Evolutionary conservation across 2,888 invertebrate genomes (phyloP), one percentile per base, ranked within the genome.

Genomic region (Drosophila sordidula): DNA sequence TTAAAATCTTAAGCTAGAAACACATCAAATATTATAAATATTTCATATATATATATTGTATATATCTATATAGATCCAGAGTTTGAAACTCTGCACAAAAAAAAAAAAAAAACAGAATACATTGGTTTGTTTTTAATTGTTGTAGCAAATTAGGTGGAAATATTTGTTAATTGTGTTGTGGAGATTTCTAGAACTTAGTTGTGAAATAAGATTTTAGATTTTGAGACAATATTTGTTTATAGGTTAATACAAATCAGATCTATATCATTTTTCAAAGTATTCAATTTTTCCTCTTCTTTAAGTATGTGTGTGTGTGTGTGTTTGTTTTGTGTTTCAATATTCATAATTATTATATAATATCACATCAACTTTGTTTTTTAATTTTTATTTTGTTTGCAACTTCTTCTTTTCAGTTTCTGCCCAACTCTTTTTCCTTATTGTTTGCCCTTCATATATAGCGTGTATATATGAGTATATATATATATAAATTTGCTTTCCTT

Each of bases 351-450:
- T 87, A 89, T 89, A 84, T 90, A 91, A 90, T 90, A 90, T 90
- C 90, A 90, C 90, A 91, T 90, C 91, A 90, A 90, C 91, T 90
- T 90, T 90, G 91, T 91, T 91, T 91, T 88, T 82, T 81, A 70
- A 29, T 61, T 62, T 66, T 76, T 64, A 61, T 61, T 34, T 67
- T 52, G 45, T 50, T 68, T 51, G 69, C 59, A 61, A 51, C 29
- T 62, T 54, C 44, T 47, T 39, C 18, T 50, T 42, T 25, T 46
- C 51, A 44, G 44, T 47, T 36, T 50, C 49, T 52, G 29, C 49
- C 38, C 44, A 44, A 47, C 59, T 59, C 61, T 70, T 68, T 63
- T 54, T 58, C 12, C 58, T 72, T 68, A 69, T 84, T 73, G 65
- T 64, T 74, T 74, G 56, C 55, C 18, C 18, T 47, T 70, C 47